Base-by-base conservation (phyloP, 2,113 vertebrate species). In the Aleadryas rufinucha region DNA sequence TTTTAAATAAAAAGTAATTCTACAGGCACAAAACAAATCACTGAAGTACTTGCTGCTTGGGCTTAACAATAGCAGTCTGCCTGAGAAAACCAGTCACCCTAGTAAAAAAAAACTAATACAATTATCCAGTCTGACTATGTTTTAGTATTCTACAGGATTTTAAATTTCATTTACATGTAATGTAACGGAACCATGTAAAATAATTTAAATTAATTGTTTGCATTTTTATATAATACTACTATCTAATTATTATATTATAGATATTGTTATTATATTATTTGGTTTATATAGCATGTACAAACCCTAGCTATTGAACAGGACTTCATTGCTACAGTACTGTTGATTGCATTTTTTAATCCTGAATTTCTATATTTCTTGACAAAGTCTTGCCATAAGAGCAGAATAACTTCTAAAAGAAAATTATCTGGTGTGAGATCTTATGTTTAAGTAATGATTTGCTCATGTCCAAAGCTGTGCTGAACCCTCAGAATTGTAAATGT, bases 1-100 rank as follows among this genome's bases (percentile, higher is more conserved):
- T 96, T 93, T 97, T 96, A 94, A 97, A 93, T 90, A 68, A 80
- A 95, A 77, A 92, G 53, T 65, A 47, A 66, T 84, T 95, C 42
- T 91, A 66, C 87, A 83, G 78, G 59, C 90, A 91, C 47, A 80
- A 84, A 95, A 91, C n/a, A 39, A 90, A 77, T 91, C 64, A 65
- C 33, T 84, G 81, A 91, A 88, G 28, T 79, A 69, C 49, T 72
- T 89, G 49, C 69, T 94, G 75, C 54, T 59, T 80, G 64, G 27
- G 17, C 11, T 95, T 77, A 91, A 95, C 70, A 85, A 93, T 54
- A 83, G 42, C 35, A 80, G 35, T 65, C 57, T 94, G 53, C 81
- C 41, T 65, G 57, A 91, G 78, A 89, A 94, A 93, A 11, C 18
- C 41, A 60, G 39, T 64, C 60, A 77, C 31, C 10, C 28, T 42